Conservation (phyloP, 2,113 vertebrate genomes). For the Tyto alba region DNA sequence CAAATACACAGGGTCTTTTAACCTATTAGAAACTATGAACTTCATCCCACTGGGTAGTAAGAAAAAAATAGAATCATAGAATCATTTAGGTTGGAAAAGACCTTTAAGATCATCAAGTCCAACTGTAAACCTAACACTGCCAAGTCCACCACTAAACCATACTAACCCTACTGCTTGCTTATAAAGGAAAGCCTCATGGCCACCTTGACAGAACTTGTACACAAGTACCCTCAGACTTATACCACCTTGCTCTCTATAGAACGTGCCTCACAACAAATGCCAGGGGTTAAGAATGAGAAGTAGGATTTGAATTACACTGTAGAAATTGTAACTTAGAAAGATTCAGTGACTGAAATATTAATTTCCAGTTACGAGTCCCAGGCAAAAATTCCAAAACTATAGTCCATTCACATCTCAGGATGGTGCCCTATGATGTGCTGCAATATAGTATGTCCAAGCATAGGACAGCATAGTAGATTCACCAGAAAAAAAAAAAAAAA, state of each 20-base stretch:
- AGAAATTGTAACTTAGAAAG: background rate
- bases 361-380: background rate
- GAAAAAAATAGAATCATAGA: background rate
- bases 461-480: background rate
- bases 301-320: background rate
- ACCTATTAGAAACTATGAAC: background rate
- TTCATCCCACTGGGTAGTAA: background rate
- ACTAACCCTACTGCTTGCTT: background rate
- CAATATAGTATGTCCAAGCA: background rate
- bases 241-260: background rate
- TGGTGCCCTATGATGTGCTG: background rate
- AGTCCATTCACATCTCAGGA: background rate
- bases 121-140: background rate
- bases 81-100: background rate
- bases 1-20: background rate
- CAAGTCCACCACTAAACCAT: background rate
- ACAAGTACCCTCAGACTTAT: background rate
- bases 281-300: background rate
- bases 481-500: background rate
- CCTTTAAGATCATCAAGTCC: background rate
- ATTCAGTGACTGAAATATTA: background rate
- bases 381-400: background rate
- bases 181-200: background rate
- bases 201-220: background rate
- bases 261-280: background rate